A percentile compares a stretch with the other conserved stretches of the same genome.
Conservation (phyloP, 2,113 vertebrate genomes). For the Prochilodus magdalenae region DNA sequence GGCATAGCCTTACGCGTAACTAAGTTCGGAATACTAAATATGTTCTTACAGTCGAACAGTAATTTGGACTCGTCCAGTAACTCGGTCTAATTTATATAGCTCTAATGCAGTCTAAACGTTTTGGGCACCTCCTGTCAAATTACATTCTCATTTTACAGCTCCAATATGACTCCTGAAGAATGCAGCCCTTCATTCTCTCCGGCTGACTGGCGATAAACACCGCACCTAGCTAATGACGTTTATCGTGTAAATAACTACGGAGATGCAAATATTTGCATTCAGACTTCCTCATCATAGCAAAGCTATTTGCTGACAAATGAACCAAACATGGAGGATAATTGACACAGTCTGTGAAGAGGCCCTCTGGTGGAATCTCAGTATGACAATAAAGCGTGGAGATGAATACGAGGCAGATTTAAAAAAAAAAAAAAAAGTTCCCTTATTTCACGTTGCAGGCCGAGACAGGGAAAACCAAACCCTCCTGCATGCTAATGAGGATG, state of each 20-base stretch:
- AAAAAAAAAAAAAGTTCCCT: conserved; percentile 35
- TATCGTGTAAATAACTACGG: conserved; percentile 26
- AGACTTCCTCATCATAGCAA: conserved; percentile 29
- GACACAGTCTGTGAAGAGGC: conserved; percentile 43
- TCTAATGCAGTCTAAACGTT: too few species aligned
- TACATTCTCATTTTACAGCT: too few species aligned
- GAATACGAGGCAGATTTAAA: conserved; percentile 29
- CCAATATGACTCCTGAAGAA: too few species aligned
- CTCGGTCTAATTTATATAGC: too few species aligned
- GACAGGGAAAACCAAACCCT: conserved; percentile 19
- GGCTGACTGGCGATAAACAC: not conserved
- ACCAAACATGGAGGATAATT: conserved; percentile 42
- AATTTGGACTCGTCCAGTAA: too few species aligned
- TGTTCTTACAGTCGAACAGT: too few species aligned
- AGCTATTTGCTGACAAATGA: conserved; percentile 37
- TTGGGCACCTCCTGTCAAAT: too few species aligned
- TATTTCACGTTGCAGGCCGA: conserved; percentile 29
- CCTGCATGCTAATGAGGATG: conserved; percentile 42
- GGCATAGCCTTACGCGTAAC: too few species aligned
- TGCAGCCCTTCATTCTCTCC: too few species aligned
- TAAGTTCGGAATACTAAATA: too few species aligned
- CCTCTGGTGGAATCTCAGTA: conserved; percentile 32
- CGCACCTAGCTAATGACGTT: conserved; percentile 7
- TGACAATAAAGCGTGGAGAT: conserved; percentile 31
- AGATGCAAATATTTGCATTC: conserved; percentile 22